A percentile compares a stretch with the other conserved stretches of the same genome.
phyloP scores from a whole-genome alignment of 1,140 invertebrate genomes.

The Scaptodrosophila lebanonensis region DNA sequence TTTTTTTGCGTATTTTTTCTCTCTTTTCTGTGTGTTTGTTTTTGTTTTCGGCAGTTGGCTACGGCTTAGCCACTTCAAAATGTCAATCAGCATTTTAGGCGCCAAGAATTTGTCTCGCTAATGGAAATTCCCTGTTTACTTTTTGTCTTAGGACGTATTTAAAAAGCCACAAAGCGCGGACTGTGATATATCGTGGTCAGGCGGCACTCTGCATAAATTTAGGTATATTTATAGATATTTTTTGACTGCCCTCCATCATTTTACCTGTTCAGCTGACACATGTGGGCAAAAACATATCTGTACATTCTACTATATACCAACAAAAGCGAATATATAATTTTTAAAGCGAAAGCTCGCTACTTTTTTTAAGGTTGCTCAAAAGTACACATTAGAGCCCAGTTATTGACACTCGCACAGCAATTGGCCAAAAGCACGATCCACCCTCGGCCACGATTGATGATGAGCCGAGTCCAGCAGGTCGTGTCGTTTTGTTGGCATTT shows the following conservation, averaged over 20 bases:
- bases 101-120: constrained; percentile 31
- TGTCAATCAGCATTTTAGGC: constrained; percentile 21
- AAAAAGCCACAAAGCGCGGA: constrained; percentile 55
- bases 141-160: constrained; percentile 48
- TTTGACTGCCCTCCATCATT: constrained; percentile 56
- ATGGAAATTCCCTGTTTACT: constrained; percentile 64
- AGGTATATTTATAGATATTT: constrained; percentile 62
- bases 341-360: no score
- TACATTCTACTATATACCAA: constrained; percentile 48
- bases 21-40: no score
- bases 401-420: constrained; percentile 36
- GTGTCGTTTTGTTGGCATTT: constrained; percentile 16
- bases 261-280: constrained; percentile 44
- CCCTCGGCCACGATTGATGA: constrained; percentile 55
- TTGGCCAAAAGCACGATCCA: not conserved
- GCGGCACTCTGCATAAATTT: constrained; percentile 51
- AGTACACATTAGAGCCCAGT: constrained; percentile 22
- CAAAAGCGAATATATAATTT: no score
- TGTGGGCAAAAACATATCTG: constrained; percentile 63
- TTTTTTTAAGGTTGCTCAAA: no score
- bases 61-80: constrained; percentile 17
- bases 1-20: no score
- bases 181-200: constrained; percentile 59
- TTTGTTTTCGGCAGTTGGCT: no score
- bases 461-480: constrained; percentile 34